These are phyloP conservation scores for Hassar affinis DNA, from an alignment of 2,113 vertebrate genomes.

Conservation along the genomic window DNA sequence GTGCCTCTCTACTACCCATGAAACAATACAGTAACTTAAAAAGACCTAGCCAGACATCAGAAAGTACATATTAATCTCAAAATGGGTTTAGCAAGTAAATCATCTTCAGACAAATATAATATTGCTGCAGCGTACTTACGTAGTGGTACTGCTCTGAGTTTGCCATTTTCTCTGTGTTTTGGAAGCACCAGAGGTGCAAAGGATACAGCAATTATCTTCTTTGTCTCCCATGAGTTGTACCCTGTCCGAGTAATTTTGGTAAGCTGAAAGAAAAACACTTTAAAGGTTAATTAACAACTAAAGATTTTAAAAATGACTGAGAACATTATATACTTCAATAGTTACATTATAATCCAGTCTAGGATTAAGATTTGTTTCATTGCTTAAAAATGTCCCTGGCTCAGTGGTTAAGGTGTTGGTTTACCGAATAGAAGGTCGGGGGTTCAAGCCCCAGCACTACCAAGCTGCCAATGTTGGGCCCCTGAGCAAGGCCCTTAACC, in stretches of 20 bases:
- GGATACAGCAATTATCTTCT: slow-evolving; percentile 88
- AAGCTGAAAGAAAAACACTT: slow-evolving; percentile 64
- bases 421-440: too few species aligned
- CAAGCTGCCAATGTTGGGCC: too few species aligned
- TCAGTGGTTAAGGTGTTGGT: too few species aligned
- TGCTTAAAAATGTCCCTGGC: background rate
- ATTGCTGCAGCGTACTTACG: slow-evolving; percentile 73
- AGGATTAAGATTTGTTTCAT: background rate
- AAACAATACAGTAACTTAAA: background rate
- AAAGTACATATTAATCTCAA: background rate
- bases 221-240: slow-evolving; percentile 83
- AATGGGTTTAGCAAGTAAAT: background rate
- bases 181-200: slow-evolving; percentile 85
- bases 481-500: too few species aligned
- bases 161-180: slow-evolving; percentile 73
- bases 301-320: background rate
- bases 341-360: background rate
- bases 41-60: background rate
- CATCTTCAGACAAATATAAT: background rate
- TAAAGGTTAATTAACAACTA: background rate
- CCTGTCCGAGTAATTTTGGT: slow-evolving; percentile 86
- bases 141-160: slow-evolving; percentile 74
- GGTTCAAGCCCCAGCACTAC: too few species aligned
- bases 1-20: background rate
- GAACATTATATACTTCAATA: background rate